Evolutionary conservation across 2,888 invertebrate species (phyloP).

Genomic region (Synanthedon tipuliformis): DNA sequence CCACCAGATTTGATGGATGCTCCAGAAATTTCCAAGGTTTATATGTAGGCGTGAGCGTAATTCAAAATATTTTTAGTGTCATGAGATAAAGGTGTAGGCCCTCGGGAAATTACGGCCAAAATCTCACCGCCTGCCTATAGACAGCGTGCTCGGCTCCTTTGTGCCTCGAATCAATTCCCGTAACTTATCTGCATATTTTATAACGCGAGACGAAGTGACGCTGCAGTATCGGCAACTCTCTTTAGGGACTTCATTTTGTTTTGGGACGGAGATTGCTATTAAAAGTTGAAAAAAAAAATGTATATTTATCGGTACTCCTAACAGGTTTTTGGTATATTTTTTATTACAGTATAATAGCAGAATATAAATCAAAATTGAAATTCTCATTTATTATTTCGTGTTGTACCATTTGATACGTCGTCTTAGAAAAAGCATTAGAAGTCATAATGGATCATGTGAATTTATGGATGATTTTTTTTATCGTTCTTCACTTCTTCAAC

Average conservation of each 20-base stretch:
- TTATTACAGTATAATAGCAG: neutral
- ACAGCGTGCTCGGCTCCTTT: conserved; percentile 53
- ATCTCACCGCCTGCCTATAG: conserved; percentile 56
- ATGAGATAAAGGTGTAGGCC: conserved; percentile 54
- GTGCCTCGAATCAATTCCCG: conserved; percentile 67
- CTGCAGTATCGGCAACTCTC: conserved; percentile 36
- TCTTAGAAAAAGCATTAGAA: no score
- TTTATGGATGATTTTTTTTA: no score
- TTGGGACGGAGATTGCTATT: conserved; percentile 15
- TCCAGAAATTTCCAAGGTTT: neutral
- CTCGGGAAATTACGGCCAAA: conserved; percentile 66
- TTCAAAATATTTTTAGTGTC: conserved; percentile 54
- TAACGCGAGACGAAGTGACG: conserved; percentile 56
- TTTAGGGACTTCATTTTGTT: conserved; percentile 33
- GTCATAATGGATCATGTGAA: no score
- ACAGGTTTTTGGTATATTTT: neutral
- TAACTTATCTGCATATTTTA: conserved; percentile 69
- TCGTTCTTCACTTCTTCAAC: no score
- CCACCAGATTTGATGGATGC: no score
- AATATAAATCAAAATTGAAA: neutral
- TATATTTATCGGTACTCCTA: neutral
- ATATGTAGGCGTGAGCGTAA: conserved; percentile 13
- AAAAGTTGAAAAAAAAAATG: conserved; percentile 13
- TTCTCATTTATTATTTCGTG: no score
- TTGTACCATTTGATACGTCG: no score